Conservation (phyloP, 2,888 invertebrate species). For the Cheilosia variabilis region DNA sequence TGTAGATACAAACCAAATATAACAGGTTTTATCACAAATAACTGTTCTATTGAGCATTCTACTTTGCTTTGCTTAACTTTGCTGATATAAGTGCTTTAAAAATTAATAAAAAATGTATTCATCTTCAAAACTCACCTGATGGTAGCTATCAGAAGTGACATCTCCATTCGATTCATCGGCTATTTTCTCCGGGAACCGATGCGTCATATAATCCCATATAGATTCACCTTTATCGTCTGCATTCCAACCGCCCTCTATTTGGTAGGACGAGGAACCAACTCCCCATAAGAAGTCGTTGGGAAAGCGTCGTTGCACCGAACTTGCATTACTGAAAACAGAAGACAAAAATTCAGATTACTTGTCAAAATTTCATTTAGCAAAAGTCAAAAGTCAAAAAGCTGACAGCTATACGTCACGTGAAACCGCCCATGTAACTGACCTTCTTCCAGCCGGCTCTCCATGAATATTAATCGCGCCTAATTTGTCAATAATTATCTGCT, state of each 20-base stretch:
- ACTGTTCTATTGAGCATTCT: too few relatives aligned
- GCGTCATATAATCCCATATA: slow-evolving; percentile 87
- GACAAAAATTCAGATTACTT: slow-evolving; percentile 6
- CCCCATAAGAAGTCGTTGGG: slow-evolving; percentile 83
- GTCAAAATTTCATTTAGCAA: not conserved
- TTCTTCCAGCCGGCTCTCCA: not conserved
- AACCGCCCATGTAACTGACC: not conserved
- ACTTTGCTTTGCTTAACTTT: too few relatives aligned
- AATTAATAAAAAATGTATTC: too few relatives aligned
- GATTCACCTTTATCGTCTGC: slow-evolving; percentile 85
- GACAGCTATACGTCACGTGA: not conserved
- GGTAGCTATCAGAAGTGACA: slow-evolving; percentile 86
- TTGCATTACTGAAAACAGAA: slow-evolving; percentile 46
- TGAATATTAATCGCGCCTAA: slow-evolving; percentile 1
- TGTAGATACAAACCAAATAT: too few relatives aligned
- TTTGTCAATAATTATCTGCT: slow-evolving; percentile 3
- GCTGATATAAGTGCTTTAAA: too few relatives aligned
- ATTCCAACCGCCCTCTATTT: slow-evolving; percentile 83
- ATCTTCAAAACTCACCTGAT: slow-evolving; percentile 80
- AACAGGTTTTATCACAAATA: too few relatives aligned
- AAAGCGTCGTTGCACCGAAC: slow-evolving; percentile 78
- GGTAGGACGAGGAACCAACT: slow-evolving; percentile 82
- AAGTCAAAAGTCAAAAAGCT: not conserved
- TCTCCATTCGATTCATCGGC: slow-evolving; percentile 86
- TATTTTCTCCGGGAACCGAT: slow-evolving; percentile 86